Conservation (phyloP, 2,797 vertebrate species). For the Ciconia nigra region DNA sequence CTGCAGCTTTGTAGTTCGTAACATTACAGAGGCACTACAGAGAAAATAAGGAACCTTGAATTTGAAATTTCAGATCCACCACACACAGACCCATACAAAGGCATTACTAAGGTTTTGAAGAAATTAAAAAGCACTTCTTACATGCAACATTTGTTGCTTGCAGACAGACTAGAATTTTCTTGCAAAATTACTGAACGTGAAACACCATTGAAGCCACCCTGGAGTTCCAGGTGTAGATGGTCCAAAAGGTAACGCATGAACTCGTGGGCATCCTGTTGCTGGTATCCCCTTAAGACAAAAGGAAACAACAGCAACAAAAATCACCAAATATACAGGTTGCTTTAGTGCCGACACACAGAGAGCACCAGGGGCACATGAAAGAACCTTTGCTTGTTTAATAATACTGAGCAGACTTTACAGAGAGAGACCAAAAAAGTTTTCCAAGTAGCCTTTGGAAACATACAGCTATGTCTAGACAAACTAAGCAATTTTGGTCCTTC, state of each 20-base stretch:
- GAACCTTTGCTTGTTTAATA: not conserved
- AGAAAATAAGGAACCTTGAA: not conserved
- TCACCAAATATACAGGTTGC: not conserved
- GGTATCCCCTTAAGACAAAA: conserved; percentile 86
- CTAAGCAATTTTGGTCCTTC: not conserved
- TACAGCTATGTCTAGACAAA: not conserved
- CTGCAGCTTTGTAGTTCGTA: not conserved
- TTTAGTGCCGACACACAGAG: not conserved
- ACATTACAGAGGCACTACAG: not conserved
- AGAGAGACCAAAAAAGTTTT: not conserved
- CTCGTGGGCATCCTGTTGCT: conserved; percentile 98
- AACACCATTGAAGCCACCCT: conserved; percentile 87
- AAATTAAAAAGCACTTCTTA: conserved; percentile 68
- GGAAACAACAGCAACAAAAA: not conserved
- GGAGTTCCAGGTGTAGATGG: conserved; percentile 96
- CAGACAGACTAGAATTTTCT: conserved; percentile 80
- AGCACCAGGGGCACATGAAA: not conserved
- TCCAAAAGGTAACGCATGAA: conserved; percentile 99
- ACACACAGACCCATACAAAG: not conserved
- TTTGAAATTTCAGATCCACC: not conserved
- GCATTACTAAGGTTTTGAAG: not conserved
- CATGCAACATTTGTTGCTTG: conserved; percentile 90
- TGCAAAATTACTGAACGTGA: conserved; percentile 78
- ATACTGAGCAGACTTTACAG: not conserved
- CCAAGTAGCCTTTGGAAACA: not conserved